Evolutionary conservation across 2,888 invertebrate genomes (phyloP).

Genomic region (Pasiphila rectangulata): DNA sequence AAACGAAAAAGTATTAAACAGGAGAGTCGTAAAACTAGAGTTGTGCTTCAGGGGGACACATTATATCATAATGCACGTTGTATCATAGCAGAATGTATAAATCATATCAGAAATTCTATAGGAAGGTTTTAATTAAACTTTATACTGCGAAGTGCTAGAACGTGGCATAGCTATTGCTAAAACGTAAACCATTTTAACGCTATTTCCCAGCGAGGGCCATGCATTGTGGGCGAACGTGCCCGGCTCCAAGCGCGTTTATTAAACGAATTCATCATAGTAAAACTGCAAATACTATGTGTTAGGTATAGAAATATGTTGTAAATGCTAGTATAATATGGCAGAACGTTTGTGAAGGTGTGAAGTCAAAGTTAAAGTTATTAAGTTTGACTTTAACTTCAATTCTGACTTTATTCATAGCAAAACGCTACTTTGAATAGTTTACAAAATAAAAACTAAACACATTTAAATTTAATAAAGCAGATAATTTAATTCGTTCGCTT

Average conservation of each 20-base stretch:
- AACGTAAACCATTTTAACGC: conserved; percentile 35
- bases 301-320: no score
- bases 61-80: no score
- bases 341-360: background rate
- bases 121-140: conserved; percentile 1
- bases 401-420: no score
- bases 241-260: conserved; percentile 46
- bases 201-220: conserved; percentile 38
- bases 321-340: no score
- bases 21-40: no score
- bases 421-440: no score
- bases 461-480: no score
- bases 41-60: no score
- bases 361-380: background rate
- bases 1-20: no score
- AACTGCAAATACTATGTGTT: conserved; percentile 15
- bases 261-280: conserved; percentile 56
- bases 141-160: conserved; percentile 1
- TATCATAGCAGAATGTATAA: background rate
- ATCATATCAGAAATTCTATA: background rate
- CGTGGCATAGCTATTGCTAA: conserved; percentile 27
- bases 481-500: no score
- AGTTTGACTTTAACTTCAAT: background rate
- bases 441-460: no score
- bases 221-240: conserved; percentile 43